Evolutionary conservation across 2,797 vertebrate genomes (phyloP), one percentile per base, ranked within the genome.

Genomic region (Ataeniobius toweri): DNA sequence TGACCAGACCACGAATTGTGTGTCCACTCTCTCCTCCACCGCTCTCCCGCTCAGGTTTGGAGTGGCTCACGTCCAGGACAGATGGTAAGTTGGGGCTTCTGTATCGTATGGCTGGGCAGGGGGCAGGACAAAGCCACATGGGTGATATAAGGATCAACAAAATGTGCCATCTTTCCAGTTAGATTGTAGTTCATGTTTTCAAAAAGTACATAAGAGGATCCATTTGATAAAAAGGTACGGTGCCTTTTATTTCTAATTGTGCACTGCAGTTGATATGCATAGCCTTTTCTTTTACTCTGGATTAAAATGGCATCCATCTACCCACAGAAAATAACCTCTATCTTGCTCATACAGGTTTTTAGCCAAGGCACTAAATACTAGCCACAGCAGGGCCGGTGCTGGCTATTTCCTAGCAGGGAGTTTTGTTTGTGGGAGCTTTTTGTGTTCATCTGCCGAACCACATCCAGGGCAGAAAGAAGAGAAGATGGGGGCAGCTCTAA

Each of bases 11-110:
- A 31, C 6, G 79, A 86, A 81, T 74, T 79, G 81, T 81, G 85
- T 70, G 84, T 86, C 86, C 91, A 81, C 80, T 75, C 82, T 81
- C 71, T 84, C 74, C 83, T 89, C 87, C 76, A 28, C 85, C 81
- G 74, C 74, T 74, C 81, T 88, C 81, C 86, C 83, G 86, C 89
- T 87, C 86, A 85, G 81, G 86, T 79, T 78, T 84, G 71, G 80
- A 89, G 78, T 70, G 89, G 86, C 87, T 92, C 85, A 82, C 67
- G 83, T 88, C 88, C 84, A 89, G 89, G 89, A 93, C 94, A 94
- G 94, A 95, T 95, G 94, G 94, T 86, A 81, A 89, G 87, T 89
- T 83, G 92, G 91, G 89, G 91, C 80, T 88, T 80, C 79, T 88
- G 84, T 77, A 79, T 89, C 84, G 89, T 80, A 78, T 86, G 83